These are phyloP conservation scores for Tetraodon nigroviridis DNA, from an alignment of 2,113 vertebrate species.

Conservation along the genomic window DNA sequence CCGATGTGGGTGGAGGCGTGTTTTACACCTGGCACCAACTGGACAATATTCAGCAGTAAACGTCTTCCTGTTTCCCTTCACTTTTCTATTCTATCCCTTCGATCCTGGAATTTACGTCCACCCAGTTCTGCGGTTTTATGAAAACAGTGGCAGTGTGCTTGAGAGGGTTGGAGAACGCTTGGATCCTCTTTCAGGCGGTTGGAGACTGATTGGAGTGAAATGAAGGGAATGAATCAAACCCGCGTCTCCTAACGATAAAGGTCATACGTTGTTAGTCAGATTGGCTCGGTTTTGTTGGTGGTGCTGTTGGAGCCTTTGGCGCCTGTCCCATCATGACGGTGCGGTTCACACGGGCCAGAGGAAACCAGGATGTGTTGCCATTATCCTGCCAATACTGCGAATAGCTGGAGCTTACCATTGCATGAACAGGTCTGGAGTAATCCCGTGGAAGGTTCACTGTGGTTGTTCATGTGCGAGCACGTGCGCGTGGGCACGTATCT, in stretches of 20 bases:
- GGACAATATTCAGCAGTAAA: conserved; percentile 33
- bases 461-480: too few relatives aligned
- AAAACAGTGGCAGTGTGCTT: conserved; percentile 31
- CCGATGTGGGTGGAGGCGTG: conserved; percentile 49
- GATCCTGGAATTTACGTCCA: conserved; percentile 42
- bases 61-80: conserved; percentile 50
- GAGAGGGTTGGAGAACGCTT: conserved; percentile 2
- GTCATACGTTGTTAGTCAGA: too few relatives aligned
- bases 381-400: conserved; percentile 58
- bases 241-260: conserved; percentile 37
- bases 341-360: conserved; percentile 14
- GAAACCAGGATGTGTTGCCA: conserved; percentile 47
- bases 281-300: background rate
- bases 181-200: background rate
- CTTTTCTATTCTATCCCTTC: conserved; percentile 49
- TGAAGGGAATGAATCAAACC: conserved; percentile 48
- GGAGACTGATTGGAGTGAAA: background rate
- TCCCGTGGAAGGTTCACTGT: conserved; percentile 53
- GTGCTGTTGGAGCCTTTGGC: background rate
- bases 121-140: conserved; percentile 43
- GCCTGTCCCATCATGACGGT: background rate
- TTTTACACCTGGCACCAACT: conserved; percentile 45
- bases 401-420: conserved; percentile 68
- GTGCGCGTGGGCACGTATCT: background rate
- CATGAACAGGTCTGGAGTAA: conserved; percentile 61